Evolutionary conservation across 1,140 invertebrate genomes (phyloP), one percentile per base, ranked within the genome.

Genomic region (Conus betulinus): DNA sequence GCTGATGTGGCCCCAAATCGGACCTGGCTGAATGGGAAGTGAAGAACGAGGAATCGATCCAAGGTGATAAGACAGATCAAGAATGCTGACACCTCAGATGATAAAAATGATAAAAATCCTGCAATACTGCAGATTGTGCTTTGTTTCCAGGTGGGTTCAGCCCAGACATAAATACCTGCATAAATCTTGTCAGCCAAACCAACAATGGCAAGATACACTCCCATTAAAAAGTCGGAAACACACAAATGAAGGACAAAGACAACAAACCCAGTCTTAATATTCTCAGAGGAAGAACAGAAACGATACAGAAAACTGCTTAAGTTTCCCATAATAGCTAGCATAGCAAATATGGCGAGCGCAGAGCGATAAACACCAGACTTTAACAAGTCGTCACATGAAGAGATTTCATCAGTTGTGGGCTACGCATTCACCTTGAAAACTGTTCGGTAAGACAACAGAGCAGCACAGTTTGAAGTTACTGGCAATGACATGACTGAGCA

Each of bases 391-490:
- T 74, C 78, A 88, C 92, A 93, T 0, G 91, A 92, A 5, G 91
- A 93, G 27, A 94, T 92, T 81, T 89, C 91, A 39, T 92, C 88
- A 15, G 52, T 10, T n/a, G 85, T 76, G 52, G 52, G 92, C 90
- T 5, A 88, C 60, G 84, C 92, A 93, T 15, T 90, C 79, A 1
- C 6, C 83, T 4, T n/a, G 11, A 3, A 93, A 88, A 63, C 67
- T 57, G n/a, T 67, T 23, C 13, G 90, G 90, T 74, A 63, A 17
- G 15, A 76, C 78, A 57, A 84, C 76, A 25, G 89, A 52, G 83
- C 93, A 94, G 71, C 93, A 94, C 53, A 93, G 89, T 78, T 87
- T 84, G 78, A 83, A 92, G 7, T 89, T 76, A n/a, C 90, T 90
- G 10, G 91, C 89, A 15, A 83, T 87, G 6, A 93, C 85, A 5